Percentiles rank a stretch among this genome's conserved stretches.
Evolutionary conservation across 2,888 invertebrate species (phyloP).

Genomic region (Callosobruchus maculatus): DNA sequence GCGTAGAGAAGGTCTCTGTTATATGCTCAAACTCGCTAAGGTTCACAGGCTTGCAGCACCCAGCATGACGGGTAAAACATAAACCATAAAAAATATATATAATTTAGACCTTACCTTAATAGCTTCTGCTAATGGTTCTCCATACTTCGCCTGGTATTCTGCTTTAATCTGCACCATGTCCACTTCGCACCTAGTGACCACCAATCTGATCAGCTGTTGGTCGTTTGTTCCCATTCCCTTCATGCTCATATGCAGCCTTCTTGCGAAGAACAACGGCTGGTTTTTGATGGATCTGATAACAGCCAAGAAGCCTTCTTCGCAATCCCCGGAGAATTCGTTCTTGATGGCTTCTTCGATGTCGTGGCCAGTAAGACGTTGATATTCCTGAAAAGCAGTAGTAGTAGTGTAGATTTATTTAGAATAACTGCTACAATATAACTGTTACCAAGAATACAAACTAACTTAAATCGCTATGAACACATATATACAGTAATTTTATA

Average conservation of each 20-base stretch:
- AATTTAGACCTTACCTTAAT: too few relatives aligned
- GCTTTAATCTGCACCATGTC: constrained; percentile 83
- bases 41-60: too few relatives aligned
- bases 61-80: too few relatives aligned
- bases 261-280: constrained; percentile 80
- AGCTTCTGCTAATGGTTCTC: constrained; percentile 73
- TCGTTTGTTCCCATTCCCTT: constrained; percentile 89
- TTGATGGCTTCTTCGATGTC: constrained; percentile 76
- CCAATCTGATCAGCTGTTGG: constrained; percentile 76
- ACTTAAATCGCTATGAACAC: too few relatives aligned
- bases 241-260: constrained; percentile 82
- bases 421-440: too few relatives aligned
- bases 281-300: constrained; percentile 78
- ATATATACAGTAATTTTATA: too few relatives aligned
- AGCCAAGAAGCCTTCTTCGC: constrained; percentile 74
- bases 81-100: too few relatives aligned
- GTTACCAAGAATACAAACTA: too few relatives aligned
- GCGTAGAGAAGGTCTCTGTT: too few relatives aligned
- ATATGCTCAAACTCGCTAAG: too few relatives aligned
- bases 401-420: too few relatives aligned
- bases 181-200: constrained; percentile 79
- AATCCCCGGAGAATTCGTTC: constrained; percentile 81
- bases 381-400: constrained; percentile 22
- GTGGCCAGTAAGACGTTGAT: constrained; percentile 51
- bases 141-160: constrained; percentile 71